Conservation (phyloP, 2,797 vertebrate genomes). For the Parauchenoglanis punctatus region DNA sequence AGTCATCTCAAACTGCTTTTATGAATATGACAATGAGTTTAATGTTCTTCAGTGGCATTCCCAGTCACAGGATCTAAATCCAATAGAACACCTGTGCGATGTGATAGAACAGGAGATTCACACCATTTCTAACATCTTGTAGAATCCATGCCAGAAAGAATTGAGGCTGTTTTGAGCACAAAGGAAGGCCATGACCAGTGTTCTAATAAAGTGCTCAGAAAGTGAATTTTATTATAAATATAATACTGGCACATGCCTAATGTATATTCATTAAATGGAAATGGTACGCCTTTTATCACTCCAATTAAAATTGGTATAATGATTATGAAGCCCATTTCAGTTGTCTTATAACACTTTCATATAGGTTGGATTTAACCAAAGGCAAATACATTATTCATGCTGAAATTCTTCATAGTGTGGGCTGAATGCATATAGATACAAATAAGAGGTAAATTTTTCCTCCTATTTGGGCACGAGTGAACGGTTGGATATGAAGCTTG, state of each 20-base stretch:
- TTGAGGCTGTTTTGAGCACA: no score
- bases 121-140: not conserved
- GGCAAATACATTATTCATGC: constrained; percentile 4
- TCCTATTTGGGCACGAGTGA: not conserved
- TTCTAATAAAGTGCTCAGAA: not conserved
- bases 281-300: constrained; percentile 9
- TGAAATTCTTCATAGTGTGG: not conserved
- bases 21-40: not conserved
- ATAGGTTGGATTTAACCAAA: not conserved
- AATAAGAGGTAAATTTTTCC: not conserved
- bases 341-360: not conserved
- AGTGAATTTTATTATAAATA: not conserved
- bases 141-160: not conserved
- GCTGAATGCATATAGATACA: not conserved
- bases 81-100: not conserved
- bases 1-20: not conserved
- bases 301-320: constrained; percentile 9
- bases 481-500: not conserved
- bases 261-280: constrained; percentile 15
- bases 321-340: not conserved
- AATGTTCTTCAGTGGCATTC: not conserved
- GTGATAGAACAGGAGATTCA: not conserved
- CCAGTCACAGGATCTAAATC: not conserved
- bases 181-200: not conserved
- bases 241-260: not conserved